Conservation (phyloP, 2,113 vertebrate genomes). For the Megaleporinus macrocephalus region DNA sequence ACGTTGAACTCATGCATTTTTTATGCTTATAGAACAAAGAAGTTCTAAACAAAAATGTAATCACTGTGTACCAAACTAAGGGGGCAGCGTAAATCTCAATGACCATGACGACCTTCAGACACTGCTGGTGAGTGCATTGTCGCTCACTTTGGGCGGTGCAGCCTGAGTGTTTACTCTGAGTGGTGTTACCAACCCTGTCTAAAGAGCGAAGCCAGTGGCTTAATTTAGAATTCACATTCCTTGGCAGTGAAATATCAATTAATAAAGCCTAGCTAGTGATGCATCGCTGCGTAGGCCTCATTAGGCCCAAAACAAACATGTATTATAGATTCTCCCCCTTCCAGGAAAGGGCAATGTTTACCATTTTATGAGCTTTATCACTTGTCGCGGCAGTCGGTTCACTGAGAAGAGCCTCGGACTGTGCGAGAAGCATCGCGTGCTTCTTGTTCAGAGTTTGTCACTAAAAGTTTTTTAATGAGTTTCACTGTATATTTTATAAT, state of each 20-base stretch:
- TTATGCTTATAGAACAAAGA: background rate
- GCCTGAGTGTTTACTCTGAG: background rate
- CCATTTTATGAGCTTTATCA: constrained; percentile 23
- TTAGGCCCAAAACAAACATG: constrained; percentile 16
- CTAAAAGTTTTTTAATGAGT: no score
- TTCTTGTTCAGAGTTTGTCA: constrained; percentile 6
- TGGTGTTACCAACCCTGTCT: background rate
- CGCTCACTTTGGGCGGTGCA: background rate
- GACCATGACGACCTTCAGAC: background rate
- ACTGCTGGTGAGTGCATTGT: constrained; percentile 1
- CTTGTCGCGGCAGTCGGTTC: background rate
- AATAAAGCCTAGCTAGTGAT: constrained; percentile 22
- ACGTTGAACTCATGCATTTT: no score
- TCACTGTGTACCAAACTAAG: background rate
- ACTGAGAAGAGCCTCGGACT: background rate
- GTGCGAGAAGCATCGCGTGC: background rate
- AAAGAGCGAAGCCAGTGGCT: background rate
- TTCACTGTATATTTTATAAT: no score
- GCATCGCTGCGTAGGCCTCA: constrained; percentile 7
- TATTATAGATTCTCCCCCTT: constrained; percentile 2
- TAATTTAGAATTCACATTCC: constrained; percentile 18
- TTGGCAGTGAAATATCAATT: constrained; percentile 19
- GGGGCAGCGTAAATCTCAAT: background rate
- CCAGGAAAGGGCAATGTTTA: background rate
- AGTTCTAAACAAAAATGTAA: background rate